A percentile compares a stretch with the other conserved stretches of the same genome.
These are phyloP conservation scores for Dynastes maya DNA, from an alignment of 2,888 invertebrate species.

Conservation along the genomic window DNA sequence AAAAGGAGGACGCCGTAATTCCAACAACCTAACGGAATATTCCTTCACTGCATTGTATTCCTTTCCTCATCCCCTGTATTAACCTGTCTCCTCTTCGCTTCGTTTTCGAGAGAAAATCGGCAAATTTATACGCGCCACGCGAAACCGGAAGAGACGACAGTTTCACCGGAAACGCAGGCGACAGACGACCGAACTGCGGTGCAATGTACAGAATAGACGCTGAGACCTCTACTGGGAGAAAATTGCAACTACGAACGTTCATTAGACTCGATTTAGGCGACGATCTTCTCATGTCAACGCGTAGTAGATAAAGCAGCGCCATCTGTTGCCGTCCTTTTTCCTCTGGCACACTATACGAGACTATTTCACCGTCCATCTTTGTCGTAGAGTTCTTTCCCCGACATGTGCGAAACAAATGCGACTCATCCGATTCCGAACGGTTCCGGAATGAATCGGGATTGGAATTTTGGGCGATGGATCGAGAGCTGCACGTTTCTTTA, in stretches of 20 bases:
- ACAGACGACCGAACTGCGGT: neutral
- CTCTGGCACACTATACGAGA: neutral
- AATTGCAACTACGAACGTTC: slow-evolving; percentile 8
- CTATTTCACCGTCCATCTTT: neutral
- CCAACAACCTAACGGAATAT: no score
- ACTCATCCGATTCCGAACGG: slow-evolving; percentile 1
- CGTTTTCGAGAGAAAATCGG: slow-evolving; percentile 2
- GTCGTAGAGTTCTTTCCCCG: no score
- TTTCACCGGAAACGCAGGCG: slow-evolving; percentile 4
- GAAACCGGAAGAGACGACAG: slow-evolving; percentile 13
- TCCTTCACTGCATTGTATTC: no score
- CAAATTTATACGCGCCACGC: neutral
- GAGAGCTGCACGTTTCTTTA: no score
- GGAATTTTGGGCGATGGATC: neutral
- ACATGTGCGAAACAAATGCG: slow-evolving; percentile 19
- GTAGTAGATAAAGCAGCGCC: slow-evolving; percentile 14
- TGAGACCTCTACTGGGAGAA: neutral
- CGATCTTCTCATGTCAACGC: slow-evolving; percentile 21
- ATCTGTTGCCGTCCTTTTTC: slow-evolving; percentile 6
- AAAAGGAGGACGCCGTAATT: no score
- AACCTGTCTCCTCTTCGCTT: neutral
- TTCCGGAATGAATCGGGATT: slow-evolving; percentile 16
- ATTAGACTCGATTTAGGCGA: slow-evolving; percentile 26
- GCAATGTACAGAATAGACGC: neutral
- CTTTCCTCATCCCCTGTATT: no score